These are phyloP conservation scores for Eupithecia inturbata DNA, from an alignment of 2,888 invertebrate species.

Conservation along the genomic window DNA sequence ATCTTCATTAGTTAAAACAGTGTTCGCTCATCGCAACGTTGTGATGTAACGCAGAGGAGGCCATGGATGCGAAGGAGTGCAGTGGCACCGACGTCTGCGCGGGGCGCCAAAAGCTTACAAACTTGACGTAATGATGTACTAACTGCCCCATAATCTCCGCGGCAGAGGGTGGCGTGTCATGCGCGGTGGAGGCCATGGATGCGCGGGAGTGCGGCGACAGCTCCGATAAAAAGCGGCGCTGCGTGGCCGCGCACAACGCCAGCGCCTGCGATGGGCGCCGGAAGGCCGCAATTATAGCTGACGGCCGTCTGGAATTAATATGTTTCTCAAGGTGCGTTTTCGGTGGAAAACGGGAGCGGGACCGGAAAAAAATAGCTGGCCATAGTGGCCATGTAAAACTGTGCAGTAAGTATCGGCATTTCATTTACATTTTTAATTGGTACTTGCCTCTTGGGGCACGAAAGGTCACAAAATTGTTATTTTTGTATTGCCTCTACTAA, in stretches of 20 bases:
- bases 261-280: conserved; percentile 85
- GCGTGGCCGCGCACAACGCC: conserved; percentile 83
- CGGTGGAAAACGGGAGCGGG: neutral
- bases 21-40: neutral
- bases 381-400: neutral
- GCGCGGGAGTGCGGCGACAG: conserved; percentile 70
- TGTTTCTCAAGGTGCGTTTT: neutral
- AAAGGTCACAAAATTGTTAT: neutral
- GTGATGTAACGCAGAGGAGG: neutral
- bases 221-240: conserved; percentile 75
- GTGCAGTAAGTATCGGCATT: neutral
- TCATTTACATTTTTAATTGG: neutral
- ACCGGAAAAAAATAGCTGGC: neutral
- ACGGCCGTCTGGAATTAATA: conserved; percentile 78
- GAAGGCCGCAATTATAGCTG: conserved; percentile 86
- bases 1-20: neutral
- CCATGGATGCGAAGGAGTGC: neutral
- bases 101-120: neutral
- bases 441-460: no score
- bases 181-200: conserved; percentile 71
- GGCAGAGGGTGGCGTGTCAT: conserved; percentile 69
- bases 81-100: neutral
- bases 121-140: neutral
- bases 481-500: neutral
- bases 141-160: conserved; percentile 74